Evolutionary conservation across 2,888 invertebrate genomes (phyloP), one percentile per base, ranked within the genome.

Genomic region (Hirtodrosophila cameraria): DNA sequence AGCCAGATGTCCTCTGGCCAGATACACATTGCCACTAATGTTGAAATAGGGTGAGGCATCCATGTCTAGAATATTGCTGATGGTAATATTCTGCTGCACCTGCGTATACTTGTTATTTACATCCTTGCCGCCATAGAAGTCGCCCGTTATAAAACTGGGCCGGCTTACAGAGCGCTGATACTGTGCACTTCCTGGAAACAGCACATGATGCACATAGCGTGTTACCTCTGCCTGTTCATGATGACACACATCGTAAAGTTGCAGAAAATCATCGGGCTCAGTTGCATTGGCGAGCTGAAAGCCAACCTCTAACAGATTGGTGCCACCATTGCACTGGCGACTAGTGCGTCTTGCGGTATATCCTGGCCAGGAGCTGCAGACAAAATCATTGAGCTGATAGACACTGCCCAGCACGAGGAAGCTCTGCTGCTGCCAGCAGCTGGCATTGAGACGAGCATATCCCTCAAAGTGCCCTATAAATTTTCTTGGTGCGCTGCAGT

Each of bases 1-100:
- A 0, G 91, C 89, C 15, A 93, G 73, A 81, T 93, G 93, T 4
- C 93, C 93, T 1, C 92, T 88, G 1, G 92, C 89, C 39, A 93
- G 67, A n/a, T 80, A 88, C 1, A 88, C 59, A 42, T 88, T 71
- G 2, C 43, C 59, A 12, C 75, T 65, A 5, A 63, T 78, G 13
- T 88, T 64, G 53, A 88, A 88, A 45, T 85, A 89, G 1, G 66
- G 75, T 2, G 88, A 74, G 0, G 88, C 80, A 42, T 88, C 86
- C 72, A 82, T 77, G 15, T 88, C 89, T 4, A 92, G 76, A 8
- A 91, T 89, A 3, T 54, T 61, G 2, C 86, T 82, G 2, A 92
- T 60, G 1, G 90, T 90, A 1, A 69, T 61, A 4, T 90, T 76
- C 61, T 92, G 92, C 9, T 79, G 88, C 0, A 79, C 43, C 18